Evolutionary conservation across 2,888 invertebrate species (phyloP).

Genomic region (Cheilosia scutellata): DNA sequence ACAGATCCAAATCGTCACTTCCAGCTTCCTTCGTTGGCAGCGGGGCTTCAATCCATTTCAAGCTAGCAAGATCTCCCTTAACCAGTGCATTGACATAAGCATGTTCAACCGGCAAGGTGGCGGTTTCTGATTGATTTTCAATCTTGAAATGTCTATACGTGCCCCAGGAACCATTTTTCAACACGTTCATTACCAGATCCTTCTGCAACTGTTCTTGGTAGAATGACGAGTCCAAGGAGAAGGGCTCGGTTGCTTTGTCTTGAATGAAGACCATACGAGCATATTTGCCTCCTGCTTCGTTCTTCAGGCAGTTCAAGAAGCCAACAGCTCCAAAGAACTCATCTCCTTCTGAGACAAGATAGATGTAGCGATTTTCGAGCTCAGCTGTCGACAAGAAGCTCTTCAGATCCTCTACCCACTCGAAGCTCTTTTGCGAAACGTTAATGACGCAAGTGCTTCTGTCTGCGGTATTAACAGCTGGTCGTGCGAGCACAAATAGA

Average conservation of each 20-base stretch:
- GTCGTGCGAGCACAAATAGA: conserved; percentile 88
- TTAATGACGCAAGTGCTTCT: conserved; percentile 86
- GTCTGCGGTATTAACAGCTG: conserved; percentile 77
- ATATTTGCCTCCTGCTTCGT: conserved; percentile 92
- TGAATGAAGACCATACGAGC: conserved; percentile 90
- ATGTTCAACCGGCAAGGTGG: conserved; percentile 90
- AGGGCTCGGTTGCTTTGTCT: conserved; percentile 86
- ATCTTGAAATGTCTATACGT: conserved; percentile 92
- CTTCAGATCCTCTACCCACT: conserved; percentile 93
- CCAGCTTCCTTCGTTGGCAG: conserved; percentile 86
- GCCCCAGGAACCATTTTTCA: conserved; percentile 93
- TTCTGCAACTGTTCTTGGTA: conserved; percentile 88
- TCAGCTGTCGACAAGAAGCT: conserved; percentile 88
- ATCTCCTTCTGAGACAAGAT: conserved; percentile 89
- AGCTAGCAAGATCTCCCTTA: conserved; percentile 96
- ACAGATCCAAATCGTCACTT: conserved; percentile 86
- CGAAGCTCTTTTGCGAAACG: conserved; percentile 89
- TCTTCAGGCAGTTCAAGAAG: conserved; percentile 94
- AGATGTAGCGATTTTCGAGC: conserved; percentile 86
- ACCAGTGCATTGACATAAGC: conserved; percentile 97
- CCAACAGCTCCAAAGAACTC: conserved; percentile 92
- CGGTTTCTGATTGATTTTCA: conserved; percentile 84
- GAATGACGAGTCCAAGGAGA: conserved; percentile 86
- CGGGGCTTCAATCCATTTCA: conserved; percentile 96
- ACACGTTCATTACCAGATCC: conserved; percentile 94